Conservation (phyloP, 2,797 vertebrate genomes). For the Lepus oiostolus region DNA sequence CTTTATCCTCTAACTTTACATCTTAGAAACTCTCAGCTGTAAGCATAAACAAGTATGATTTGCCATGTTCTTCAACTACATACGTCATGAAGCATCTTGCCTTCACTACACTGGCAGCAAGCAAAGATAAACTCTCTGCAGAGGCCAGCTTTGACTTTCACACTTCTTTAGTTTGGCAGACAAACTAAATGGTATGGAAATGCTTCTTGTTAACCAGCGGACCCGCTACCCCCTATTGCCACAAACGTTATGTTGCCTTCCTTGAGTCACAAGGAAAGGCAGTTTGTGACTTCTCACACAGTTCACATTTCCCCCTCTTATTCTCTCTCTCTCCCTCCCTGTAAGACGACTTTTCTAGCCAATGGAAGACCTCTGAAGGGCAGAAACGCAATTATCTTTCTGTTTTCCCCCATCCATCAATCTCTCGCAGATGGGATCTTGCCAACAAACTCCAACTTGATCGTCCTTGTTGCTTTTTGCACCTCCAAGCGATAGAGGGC, state of each 20-base stretch:
- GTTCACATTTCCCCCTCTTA: not conserved
- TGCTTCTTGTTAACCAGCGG: not conserved
- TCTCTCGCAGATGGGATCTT: not conserved
- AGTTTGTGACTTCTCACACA: not conserved
- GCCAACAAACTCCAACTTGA: not conserved
- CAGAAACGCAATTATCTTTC: not conserved
- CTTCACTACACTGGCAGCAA: not conserved
- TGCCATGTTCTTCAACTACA: too few relatives aligned
- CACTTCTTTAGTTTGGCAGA: not conserved
- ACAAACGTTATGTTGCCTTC: not conserved
- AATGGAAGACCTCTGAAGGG: not conserved
- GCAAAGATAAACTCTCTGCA: not conserved
- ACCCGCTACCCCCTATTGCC: not conserved
- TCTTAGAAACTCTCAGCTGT: not conserved
- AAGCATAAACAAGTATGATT: not conserved
- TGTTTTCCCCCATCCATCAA: not conserved
- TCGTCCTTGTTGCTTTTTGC: not conserved
- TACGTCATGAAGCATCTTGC: too few relatives aligned
- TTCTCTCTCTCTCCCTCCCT: not conserved
- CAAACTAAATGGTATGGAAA: not conserved
- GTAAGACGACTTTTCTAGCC: not conserved
- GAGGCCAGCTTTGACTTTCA: not conserved
- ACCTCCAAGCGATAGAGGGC: conserved; percentile 78
- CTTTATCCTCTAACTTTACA: not conserved
- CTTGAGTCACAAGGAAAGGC: not conserved